Percentiles rank a stretch among this genome's conserved stretches.
phyloP scores from a whole-genome alignment of 2,797 vertebrate genomes.

The Perodicticus potto region DNA sequence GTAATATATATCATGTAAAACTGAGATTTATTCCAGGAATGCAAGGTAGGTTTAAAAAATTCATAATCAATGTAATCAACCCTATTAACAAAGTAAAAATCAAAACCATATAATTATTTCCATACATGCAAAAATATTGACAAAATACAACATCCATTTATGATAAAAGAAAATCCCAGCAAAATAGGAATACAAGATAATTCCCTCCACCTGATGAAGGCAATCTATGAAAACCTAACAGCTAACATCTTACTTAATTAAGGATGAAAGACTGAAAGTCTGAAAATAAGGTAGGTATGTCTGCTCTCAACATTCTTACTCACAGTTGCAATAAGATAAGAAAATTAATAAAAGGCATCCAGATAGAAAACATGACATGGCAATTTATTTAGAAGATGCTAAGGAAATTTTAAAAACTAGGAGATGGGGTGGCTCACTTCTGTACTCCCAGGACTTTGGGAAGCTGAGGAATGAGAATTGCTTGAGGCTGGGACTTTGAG shows the following conservation, averaged over 20 bases:
- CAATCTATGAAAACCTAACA: neutral
- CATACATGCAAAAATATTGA: neutral
- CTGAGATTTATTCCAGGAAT: neutral
- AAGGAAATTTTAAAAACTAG: neutral
- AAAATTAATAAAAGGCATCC: neutral
- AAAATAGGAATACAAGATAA: neutral
- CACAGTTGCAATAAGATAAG: neutral
- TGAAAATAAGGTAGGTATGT: neutral
- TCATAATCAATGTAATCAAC: constrained; percentile 13
- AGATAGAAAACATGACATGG: neutral
- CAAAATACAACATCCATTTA: constrained; percentile 34
- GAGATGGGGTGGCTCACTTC: neutral
- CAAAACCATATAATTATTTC: neutral
- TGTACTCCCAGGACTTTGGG: neutral
- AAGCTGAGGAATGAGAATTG: neutral
- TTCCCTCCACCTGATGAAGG: neutral
- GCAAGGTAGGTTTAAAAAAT: neutral
- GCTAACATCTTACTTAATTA: neutral
- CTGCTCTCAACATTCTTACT: neutral
- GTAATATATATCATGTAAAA: neutral
- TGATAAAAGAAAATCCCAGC: neutral
- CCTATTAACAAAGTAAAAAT: neutral
- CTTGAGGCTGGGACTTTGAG: neutral
- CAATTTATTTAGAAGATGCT: constrained; percentile 1
- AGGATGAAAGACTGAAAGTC: neutral